phyloP scores from a whole-genome alignment of 2,888 invertebrate genomes.

The Meiosimyza platycephala region DNA sequence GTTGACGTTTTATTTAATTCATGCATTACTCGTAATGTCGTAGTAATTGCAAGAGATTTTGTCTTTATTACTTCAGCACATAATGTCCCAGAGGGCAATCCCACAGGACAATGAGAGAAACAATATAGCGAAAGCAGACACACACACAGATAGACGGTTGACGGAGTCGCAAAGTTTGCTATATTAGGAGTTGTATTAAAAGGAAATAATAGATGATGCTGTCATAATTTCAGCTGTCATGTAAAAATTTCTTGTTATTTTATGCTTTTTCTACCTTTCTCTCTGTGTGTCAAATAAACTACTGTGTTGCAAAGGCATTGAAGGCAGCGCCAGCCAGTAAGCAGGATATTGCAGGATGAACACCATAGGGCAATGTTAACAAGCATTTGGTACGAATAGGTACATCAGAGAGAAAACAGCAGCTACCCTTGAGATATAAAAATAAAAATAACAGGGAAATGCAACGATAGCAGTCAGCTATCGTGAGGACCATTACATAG shows the following conservation, averaged over 20 bases:
- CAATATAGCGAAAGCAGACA: background rate
- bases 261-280: background rate
- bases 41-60: slow-evolving; percentile 25
- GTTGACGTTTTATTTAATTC: slow-evolving; percentile 24
- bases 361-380: background rate
- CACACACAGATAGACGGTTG: slow-evolving; percentile 11
- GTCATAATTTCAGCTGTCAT: slow-evolving; percentile 6
- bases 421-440: slow-evolving; percentile 33
- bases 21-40: slow-evolving; percentile 7
- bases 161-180: background rate
- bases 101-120: background rate
- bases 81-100: background rate
- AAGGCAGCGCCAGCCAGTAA: background rate
- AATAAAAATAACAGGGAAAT: background rate
- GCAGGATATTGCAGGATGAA: background rate
- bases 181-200: background rate
- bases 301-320: background rate
- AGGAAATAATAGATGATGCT: background rate
- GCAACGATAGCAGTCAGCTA: background rate
- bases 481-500: background rate
- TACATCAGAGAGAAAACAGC: background rate
- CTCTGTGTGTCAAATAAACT: too few relatives aligned
- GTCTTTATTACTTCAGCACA: slow-evolving; percentile 35
- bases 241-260: background rate
- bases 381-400: background rate